These are phyloP conservation scores for Arothron firmamentum DNA, from an alignment of 2,113 vertebrate genomes.

Conservation along the genomic window DNA sequence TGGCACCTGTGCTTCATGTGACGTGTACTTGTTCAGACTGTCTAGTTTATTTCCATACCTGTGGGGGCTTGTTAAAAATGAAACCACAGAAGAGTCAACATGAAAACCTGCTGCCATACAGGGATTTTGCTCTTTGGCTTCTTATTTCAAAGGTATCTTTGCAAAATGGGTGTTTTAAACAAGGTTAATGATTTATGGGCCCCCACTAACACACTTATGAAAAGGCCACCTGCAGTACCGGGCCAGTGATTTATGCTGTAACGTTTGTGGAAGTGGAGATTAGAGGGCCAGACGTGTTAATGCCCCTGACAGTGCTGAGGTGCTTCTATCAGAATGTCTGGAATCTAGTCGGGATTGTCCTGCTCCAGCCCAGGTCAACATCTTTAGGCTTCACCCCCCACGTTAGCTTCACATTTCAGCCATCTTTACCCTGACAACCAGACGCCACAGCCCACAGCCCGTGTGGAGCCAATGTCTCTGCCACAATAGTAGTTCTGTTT, in stretches of 20 bases:
- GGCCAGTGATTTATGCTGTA: conserved; percentile 9
- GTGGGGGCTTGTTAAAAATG: conserved; percentile 24
- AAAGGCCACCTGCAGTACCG: background rate
- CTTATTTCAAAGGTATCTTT: conserved; percentile 24
- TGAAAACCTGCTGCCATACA: conserved; percentile 13
- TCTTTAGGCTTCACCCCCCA: conserved; percentile 19
- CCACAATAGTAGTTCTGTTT: no score
- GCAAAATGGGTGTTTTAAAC: background rate
- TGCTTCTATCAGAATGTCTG: conserved; percentile 53
- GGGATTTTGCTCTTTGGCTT: conserved; percentile 13
- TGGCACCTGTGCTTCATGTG: no score
- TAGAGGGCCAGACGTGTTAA: conserved; percentile 27
- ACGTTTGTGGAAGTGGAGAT: conserved; percentile 26
- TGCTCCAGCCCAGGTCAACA: conserved; percentile 38
- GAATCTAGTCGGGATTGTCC: conserved; percentile 53
- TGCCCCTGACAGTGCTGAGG: conserved; percentile 26
- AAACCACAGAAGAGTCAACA: conserved; percentile 24
- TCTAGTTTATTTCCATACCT: background rate
- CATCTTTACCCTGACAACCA: conserved; percentile 47
- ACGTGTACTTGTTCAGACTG: background rate
- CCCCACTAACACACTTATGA: conserved; percentile 7
- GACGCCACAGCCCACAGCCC: conserved; percentile 30
- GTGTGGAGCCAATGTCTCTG: conserved; percentile 3
- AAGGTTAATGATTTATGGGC: background rate
- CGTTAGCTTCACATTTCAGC: conserved; percentile 45